Conservation (phyloP, 2,888 invertebrate genomes). For the Noctua janthe region DNA sequence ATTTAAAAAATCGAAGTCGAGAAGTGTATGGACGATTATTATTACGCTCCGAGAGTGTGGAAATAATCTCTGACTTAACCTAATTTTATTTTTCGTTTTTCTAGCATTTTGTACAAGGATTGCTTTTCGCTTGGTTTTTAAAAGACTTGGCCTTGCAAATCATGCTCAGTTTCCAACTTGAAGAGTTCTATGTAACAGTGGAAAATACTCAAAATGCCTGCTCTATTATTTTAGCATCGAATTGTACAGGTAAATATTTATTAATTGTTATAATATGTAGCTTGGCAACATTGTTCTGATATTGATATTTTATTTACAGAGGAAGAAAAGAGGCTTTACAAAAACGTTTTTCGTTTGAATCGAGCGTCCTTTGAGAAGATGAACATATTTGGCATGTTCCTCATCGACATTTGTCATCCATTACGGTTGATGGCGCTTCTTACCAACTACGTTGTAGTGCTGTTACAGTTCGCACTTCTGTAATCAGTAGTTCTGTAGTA, state of each 20-base stretch:
- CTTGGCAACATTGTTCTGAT: background rate
- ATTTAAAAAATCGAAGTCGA: background rate
- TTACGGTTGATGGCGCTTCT: background rate
- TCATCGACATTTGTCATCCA: background rate
- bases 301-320: background rate
- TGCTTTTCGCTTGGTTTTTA: slow-evolving; percentile 2
- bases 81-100: background rate
- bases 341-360: background rate
- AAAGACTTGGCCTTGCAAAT: slow-evolving; percentile 24
- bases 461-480: background rate
- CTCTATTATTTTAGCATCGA: slow-evolving; percentile 17
- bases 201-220: slow-evolving; percentile 22
- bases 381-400: background rate
- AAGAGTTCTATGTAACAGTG: slow-evolving; percentile 34
- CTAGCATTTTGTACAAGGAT: slow-evolving; percentile 10
- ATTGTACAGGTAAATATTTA: slow-evolving; percentile 25
- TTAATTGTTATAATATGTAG: background rate
- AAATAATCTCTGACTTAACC: background rate
- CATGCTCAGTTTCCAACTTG: slow-evolving; percentile 5
- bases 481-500: background rate
- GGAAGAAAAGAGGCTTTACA: background rate
- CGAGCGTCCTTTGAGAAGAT: background rate
- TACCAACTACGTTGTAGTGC: background rate
- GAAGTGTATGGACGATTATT: background rate
- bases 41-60: background rate